Evolutionary conservation across 2,888 invertebrate species (phyloP).

Genomic region (Alentia gelatinosa): DNA sequence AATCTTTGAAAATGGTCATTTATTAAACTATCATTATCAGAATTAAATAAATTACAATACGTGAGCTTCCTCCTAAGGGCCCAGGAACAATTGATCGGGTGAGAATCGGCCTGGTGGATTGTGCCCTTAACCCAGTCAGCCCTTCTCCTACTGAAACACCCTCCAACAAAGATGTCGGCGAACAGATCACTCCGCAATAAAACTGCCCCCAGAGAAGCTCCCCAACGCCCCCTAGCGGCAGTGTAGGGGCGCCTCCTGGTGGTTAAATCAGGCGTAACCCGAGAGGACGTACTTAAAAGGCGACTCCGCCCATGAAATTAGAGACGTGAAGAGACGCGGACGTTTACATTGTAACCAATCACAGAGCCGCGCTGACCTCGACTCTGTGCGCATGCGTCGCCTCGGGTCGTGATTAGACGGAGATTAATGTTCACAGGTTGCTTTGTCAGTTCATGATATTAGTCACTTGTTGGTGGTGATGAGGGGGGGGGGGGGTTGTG

Average conservation of each 20-base stretch:
- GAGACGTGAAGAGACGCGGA: neutral
- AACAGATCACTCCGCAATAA: slow-evolving; percentile 8
- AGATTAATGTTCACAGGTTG: neutral
- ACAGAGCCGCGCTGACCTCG: neutral
- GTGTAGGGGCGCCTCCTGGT: neutral
- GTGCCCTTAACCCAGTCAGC: no score
- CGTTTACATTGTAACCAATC: slow-evolving; percentile 9
- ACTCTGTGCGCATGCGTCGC: neutral
- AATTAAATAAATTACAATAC: no score
- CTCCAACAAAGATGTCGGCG: neutral
- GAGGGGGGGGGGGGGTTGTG: neutral
- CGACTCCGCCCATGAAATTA: neutral
- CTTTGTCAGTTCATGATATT: no score
- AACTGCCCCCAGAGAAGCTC: neutral
- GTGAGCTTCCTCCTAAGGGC: no score
- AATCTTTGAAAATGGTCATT: no score
- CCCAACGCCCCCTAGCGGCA: neutral
- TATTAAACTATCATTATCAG: no score
- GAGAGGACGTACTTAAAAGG: neutral
- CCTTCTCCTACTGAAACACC: neutral
- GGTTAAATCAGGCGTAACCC: neutral
- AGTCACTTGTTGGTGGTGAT: no score
- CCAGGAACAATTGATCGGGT: no score
- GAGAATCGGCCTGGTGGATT: no score
- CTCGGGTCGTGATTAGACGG: neutral